Evolutionary conservation across 2,797 vertebrate species (phyloP).

Genomic region (Sebastes hopkinsi): DNA sequence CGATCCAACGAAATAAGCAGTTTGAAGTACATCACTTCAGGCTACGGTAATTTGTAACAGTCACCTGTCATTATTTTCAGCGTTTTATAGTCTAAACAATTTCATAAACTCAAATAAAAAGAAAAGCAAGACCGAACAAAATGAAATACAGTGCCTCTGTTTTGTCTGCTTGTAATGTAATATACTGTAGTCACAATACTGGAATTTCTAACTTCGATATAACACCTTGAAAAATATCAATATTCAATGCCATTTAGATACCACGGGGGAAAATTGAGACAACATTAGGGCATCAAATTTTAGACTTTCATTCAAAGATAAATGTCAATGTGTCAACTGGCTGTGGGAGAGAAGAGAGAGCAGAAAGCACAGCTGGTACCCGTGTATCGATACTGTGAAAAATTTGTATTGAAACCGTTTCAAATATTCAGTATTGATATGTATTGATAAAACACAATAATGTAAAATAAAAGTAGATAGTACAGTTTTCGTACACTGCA

Average conservation of each 20-base stretch:
- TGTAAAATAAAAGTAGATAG: not conserved
- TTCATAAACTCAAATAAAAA: not conserved
- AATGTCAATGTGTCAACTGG: fast-evolving
- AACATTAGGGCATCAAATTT: too few relatives aligned
- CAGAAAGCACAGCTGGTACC: too few relatives aligned
- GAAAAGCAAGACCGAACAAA: not conserved
- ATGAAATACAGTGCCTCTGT: not conserved
- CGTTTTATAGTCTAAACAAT: not conserved
- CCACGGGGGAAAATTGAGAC: too few relatives aligned
- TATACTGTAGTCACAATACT: too few relatives aligned
- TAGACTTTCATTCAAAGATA: too few relatives aligned
- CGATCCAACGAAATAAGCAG: not conserved
- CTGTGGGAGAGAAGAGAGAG: too few relatives aligned
- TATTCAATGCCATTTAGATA: too few relatives aligned
- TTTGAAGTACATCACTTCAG: not conserved
- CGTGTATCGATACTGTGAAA: too few relatives aligned
- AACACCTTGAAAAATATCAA: too few relatives aligned
- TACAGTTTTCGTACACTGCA: not conserved
- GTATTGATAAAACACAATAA: not conserved
- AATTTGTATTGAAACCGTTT: too few relatives aligned
- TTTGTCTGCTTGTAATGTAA: not conserved
- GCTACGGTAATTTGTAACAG: not conserved
- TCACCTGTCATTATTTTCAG: not conserved
- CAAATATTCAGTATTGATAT: too few relatives aligned
- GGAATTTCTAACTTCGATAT: fast-evolving